Conservation (phyloP, 1,140 invertebrate genomes). For the Papilio polytes region DNA sequence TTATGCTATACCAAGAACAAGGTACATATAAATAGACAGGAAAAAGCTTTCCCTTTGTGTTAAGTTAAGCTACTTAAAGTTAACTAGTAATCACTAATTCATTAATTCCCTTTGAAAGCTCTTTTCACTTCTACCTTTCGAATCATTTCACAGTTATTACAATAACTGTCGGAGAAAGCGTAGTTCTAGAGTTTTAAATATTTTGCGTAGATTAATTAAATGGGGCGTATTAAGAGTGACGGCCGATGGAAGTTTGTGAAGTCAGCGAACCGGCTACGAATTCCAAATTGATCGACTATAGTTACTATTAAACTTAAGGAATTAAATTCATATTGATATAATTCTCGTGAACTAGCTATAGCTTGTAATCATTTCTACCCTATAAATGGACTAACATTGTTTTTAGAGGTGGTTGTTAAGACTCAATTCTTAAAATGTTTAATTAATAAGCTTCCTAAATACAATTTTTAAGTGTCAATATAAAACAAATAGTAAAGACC, state of each 20-base stretch:
- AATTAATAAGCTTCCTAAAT: neutral
- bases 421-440: neutral
- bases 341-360: neutral
- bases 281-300: conserved; percentile 23
- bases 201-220: conserved; percentile 34
- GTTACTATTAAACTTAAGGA: conserved; percentile 28
- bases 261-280: conserved; percentile 10
- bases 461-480: neutral
- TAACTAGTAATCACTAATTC: neutral
- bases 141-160: conserved; percentile 12
- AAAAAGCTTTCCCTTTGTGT: neutral
- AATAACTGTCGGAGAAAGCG: neutral
- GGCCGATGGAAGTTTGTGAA: conserved; percentile 3
- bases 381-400: neutral
- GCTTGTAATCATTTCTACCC: neutral
- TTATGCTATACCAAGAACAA: too few species aligned
- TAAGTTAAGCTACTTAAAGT: neutral
- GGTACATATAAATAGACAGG: too few species aligned
- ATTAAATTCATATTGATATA: conserved; percentile 20
- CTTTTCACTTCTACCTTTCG: neutral
- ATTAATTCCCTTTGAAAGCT: neutral
- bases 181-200: conserved; percentile 18
- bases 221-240: conserved; percentile 1
- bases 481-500: neutral
- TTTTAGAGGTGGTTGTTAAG: neutral